These are phyloP conservation scores for Mythimna albipuncta DNA, from an alignment of 2,888 invertebrate species.

Conservation along the genomic window DNA sequence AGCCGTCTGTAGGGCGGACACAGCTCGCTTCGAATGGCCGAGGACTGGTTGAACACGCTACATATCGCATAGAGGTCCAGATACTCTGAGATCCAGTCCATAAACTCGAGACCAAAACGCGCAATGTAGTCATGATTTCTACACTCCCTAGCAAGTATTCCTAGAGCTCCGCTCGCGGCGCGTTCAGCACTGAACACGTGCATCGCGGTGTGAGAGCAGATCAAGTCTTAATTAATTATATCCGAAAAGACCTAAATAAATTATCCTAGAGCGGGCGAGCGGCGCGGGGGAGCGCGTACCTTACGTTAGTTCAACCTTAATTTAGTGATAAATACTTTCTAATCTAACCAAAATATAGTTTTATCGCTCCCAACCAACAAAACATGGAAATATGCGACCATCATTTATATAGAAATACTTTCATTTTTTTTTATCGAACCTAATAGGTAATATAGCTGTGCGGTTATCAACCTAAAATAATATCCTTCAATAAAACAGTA, in stretches of 20 bases:
- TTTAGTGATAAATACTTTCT: conserved; percentile 57
- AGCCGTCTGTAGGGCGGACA: no score
- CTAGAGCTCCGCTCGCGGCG: not conserved
- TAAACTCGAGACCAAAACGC: not conserved
- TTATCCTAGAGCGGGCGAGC: conserved; percentile 65
- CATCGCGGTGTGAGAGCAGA: conserved; percentile 41
- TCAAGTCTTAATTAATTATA: conserved; percentile 78
- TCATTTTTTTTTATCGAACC: conserved; percentile 26
- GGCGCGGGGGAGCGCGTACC: conserved; percentile 51
- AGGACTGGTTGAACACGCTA: not conserved
- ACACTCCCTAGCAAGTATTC: not conserved
- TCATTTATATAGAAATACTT: conserved; percentile 25
- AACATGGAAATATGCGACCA: conserved; percentile 18
- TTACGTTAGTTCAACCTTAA: conserved; percentile 50
- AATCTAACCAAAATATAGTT: conserved; percentile 48
- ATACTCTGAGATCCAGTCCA: not conserved
- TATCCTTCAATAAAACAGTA: conserved; percentile 36
- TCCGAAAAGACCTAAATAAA: conserved; percentile 71
- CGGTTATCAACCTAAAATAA: conserved; percentile 43
- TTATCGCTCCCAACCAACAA: conserved; percentile 28
- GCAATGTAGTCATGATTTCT: not conserved
- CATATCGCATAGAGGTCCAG: not conserved
- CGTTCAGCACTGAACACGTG: conserved; percentile 22
- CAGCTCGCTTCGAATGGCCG: not conserved
- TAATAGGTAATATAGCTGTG: conserved; percentile 37